Evolutionary conservation across 2,888 invertebrate genomes (phyloP).

Genomic region (Subacronicta megacephala): DNA sequence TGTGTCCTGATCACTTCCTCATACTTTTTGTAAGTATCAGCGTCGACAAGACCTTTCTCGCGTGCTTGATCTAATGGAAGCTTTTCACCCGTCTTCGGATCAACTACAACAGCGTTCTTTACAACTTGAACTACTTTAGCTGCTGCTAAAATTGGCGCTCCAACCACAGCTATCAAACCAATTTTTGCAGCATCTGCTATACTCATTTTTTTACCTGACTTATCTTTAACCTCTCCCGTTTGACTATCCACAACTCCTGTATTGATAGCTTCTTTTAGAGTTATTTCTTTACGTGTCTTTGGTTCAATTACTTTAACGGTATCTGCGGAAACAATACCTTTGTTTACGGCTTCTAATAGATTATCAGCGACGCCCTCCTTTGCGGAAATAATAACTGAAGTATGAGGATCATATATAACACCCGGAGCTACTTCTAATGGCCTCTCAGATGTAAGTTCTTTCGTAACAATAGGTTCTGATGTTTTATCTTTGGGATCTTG

Average conservation of each 20-base stretch:
- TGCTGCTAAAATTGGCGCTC: slow-evolving; percentile 93
- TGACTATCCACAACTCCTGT: slow-evolving; percentile 93
- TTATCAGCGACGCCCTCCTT: slow-evolving; percentile 91
- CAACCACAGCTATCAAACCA: slow-evolving; percentile 93
- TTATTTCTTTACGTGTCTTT: slow-evolving; percentile 91
- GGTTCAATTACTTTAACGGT: slow-evolving; percentile 92
- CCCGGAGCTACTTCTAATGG: slow-evolving; percentile 91
- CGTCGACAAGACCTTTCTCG: slow-evolving; percentile 91
- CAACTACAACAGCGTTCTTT: slow-evolving; percentile 89
- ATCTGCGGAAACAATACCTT: slow-evolving; percentile 92
- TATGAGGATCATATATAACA: slow-evolving; percentile 93
- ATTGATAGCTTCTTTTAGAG: slow-evolving; percentile 93
- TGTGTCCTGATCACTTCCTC: slow-evolving; percentile 57
- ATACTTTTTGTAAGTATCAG: slow-evolving; percentile 71
- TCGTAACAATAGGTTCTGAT: slow-evolving; percentile 14
- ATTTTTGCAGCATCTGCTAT: slow-evolving; percentile 93
- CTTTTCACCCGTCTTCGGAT: slow-evolving; percentile 93
- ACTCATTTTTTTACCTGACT: slow-evolving; percentile 91
- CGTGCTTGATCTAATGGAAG: slow-evolving; percentile 93
- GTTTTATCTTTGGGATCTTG: slow-evolving; percentile 16
- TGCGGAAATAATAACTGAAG: slow-evolving; percentile 91
- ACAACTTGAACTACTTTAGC: slow-evolving; percentile 91
- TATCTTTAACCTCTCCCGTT: slow-evolving; percentile 91
- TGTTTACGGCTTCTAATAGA: slow-evolving; percentile 92
- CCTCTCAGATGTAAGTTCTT: slow-evolving; percentile 18